Base-by-base conservation (phyloP, 1,140 invertebrate genomes). In the Muscidifurax raptorellus region DNA sequence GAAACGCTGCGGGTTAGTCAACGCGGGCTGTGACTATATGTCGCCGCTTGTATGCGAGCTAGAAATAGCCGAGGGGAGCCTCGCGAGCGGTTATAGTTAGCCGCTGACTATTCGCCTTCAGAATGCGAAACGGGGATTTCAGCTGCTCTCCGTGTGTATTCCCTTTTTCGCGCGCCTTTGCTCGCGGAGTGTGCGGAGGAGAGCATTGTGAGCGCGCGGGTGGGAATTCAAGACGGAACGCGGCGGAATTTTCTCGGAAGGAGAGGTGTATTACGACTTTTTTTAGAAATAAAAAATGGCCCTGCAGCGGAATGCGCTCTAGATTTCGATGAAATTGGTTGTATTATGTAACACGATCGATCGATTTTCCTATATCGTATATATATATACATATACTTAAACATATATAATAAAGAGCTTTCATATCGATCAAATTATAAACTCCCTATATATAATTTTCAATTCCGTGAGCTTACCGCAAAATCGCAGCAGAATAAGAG, bases 51-150 rank as follows among this genome's bases (percentile, higher is more conserved):
- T 18, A 6, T 22, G 6, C 15, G 12, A 69, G 87, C 88, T 89
- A 80, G 84, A 91, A 91, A 91, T 92, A 92, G 89, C 80, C 84
- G 75, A n/a, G 89, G 90, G 87, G 87, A 88, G 90, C 88, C 89
- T 52, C 30, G 79, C 40, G 40, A 10, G 52, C 36, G 84, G 87
- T 90, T 92, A 91, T 91, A 91, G 90, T 90, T 91, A 91, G 90
- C 88, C 87, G 87, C 87, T 89, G 90, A 90, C 89, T 90, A 88
- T 87, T 88, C 81, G 88, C 69, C 88, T 85, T 87, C 87, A 90
- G 90, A 90, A 91, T 90, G 90, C 88, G 86, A 90, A 89, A 88
- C 88, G 85, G 86, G 86, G 88, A 87, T 89, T 87, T 86, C 80
- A 18, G 78, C 82, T 72, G 80, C 36, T 86, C 80, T 87, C 80